Conservation (phyloP, 2,888 invertebrate species). For the Cheilosia soror region DNA sequence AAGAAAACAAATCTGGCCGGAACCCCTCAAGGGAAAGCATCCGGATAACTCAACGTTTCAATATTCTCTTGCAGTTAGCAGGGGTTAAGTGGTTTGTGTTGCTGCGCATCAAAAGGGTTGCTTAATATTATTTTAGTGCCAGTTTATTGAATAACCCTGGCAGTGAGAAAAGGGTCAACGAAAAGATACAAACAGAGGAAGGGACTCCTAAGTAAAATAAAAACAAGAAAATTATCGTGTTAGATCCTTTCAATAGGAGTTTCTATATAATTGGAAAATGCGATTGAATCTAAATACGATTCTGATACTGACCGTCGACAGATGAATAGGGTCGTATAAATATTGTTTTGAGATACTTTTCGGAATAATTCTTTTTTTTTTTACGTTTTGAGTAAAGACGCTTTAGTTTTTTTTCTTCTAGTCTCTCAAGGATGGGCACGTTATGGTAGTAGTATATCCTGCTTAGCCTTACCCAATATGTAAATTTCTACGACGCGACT, state of each 20-base stretch:
- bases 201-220: neutral
- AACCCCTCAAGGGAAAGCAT: slow-evolving; percentile 23
- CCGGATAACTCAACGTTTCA: slow-evolving; percentile 20
- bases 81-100: slow-evolving; percentile 13
- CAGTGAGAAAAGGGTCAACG: slow-evolving; percentile 10
- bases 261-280: slow-evolving; percentile 6
- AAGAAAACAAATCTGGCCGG: slow-evolving; percentile 1
- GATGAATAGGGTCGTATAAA: too few species aligned
- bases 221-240: slow-evolving; percentile 17
- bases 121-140: slow-evolving; percentile 47
- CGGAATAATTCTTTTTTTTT: too few species aligned
- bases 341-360: too few species aligned
- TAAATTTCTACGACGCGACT: too few species aligned
- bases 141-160: slow-evolving; percentile 38
- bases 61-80: slow-evolving; percentile 12
- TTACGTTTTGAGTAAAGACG: too few species aligned
- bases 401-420: too few species aligned
- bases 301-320: too few species aligned
- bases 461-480: too few species aligned
- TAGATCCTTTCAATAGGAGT: neutral
- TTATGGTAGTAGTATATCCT: too few species aligned
- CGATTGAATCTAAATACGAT: too few species aligned
- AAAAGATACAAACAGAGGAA: neutral
- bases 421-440: too few species aligned
- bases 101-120: slow-evolving; percentile 37